Conservation (phyloP, 2,888 invertebrate species). For the Eupithecia insigniata region DNA sequence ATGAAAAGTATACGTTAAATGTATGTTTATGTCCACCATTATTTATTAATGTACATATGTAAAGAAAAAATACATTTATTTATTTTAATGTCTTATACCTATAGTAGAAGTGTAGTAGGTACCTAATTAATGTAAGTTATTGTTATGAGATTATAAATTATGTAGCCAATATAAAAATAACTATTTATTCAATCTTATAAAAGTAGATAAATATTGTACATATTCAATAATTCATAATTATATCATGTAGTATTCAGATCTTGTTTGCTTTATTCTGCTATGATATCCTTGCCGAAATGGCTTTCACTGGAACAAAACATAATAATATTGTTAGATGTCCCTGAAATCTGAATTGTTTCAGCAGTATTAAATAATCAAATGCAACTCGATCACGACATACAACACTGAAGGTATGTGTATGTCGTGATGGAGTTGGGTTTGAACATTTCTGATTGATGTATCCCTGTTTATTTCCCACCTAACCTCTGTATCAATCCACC, state of each 20-base stretch:
- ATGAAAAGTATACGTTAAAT: background rate
- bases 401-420: too few relatives aligned
- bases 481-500: too few relatives aligned
- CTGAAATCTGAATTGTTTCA: too few relatives aligned
- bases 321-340: background rate
- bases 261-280: conserved; percentile 24
- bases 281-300: conserved; percentile 56
- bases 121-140: background rate
- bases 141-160: background rate
- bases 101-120: background rate
- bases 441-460: too few relatives aligned
- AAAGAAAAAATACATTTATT: background rate
- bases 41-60: too few relatives aligned
- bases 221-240: background rate
- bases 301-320: conserved; percentile 60
- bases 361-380: too few relatives aligned
- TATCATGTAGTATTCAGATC: background rate
- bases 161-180: background rate
- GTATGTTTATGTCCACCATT: too few relatives aligned
- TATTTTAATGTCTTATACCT: background rate
- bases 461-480: too few relatives aligned
- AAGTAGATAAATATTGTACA: background rate
- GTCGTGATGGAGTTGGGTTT: too few relatives aligned
- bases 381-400: too few relatives aligned
- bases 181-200: conserved; percentile 1